Conservation (phyloP, 2,113 vertebrate species). For the Plecotus auritus region DNA sequence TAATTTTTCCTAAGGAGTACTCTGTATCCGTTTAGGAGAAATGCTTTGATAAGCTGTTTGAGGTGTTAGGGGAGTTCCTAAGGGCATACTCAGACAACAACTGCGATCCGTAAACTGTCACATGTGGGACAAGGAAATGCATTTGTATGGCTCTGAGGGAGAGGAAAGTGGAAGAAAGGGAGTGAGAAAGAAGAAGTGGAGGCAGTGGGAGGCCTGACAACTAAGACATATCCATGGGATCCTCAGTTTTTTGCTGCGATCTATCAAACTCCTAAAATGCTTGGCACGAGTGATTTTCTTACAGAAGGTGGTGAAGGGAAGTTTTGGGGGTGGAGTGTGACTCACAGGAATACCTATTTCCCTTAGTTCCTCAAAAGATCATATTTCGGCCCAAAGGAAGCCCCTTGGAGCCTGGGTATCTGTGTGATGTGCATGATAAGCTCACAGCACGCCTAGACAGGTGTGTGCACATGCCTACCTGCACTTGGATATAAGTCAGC, state of each 20-base stretch:
- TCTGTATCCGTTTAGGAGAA: slow-evolving; percentile 1
- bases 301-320: neutral
- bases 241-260: neutral
- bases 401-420: accelerated
- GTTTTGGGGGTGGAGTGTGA: neutral
- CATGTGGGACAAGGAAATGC: neutral
- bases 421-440: neutral
- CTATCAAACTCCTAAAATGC: neutral
- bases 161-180: neutral
- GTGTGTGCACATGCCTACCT: no score
- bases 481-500: neutral
- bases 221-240: neutral
- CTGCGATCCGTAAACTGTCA: neutral
- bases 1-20: neutral
- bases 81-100: neutral
- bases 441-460: neutral
- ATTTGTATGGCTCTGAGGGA: neutral
- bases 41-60: slow-evolving; percentile 19
- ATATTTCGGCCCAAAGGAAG: neutral
- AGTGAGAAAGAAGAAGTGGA: neutral
- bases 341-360: neutral
- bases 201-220: accelerated
- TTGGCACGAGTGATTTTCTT: neutral
- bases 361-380: neutral
- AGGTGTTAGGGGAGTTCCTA: neutral